Conservation (phyloP, 2,797 vertebrate species). For the Menidia menidia region DNA sequence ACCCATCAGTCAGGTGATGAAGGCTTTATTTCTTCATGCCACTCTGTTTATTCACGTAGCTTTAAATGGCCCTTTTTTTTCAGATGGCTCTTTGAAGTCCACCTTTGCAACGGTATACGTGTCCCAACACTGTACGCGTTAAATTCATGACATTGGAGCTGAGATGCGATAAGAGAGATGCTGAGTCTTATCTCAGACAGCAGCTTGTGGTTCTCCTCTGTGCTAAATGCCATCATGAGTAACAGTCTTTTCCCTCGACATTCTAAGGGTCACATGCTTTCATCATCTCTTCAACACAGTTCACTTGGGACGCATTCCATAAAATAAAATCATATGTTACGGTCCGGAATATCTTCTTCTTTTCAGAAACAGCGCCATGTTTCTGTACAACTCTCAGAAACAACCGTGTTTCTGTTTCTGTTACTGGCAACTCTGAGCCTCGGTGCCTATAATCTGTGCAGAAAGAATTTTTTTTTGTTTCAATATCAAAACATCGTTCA, state of each 20-base stretch:
- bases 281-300: constrained; percentile 1
- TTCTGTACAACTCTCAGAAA: not conserved
- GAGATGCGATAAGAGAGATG: constrained; percentile 33
- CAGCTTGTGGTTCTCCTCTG: constrained; percentile 41
- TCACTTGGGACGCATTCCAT: not conserved
- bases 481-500: no score
- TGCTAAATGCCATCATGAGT: constrained; percentile 46
- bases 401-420: not conserved
- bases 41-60: not conserved
- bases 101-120: constrained; percentile 1
- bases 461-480: not conserved
- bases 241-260: not conserved
- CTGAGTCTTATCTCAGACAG: constrained; percentile 54
- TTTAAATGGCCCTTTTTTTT: constrained; percentile 1
- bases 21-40: constrained; percentile 21
- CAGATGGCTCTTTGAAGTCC: not conserved
- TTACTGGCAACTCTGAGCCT: not conserved
- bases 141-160: constrained; percentile 34
- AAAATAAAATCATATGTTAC: not conserved
- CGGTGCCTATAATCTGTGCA: not conserved
- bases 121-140: constrained; percentile 8
- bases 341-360: not conserved
- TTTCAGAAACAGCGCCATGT: not conserved
- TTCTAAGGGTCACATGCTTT: constrained; percentile 12
- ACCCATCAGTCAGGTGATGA: not conserved